These are phyloP conservation scores for Chironomus riparius DNA, from an alignment of 2,888 invertebrate species.

Conservation along the genomic window DNA sequence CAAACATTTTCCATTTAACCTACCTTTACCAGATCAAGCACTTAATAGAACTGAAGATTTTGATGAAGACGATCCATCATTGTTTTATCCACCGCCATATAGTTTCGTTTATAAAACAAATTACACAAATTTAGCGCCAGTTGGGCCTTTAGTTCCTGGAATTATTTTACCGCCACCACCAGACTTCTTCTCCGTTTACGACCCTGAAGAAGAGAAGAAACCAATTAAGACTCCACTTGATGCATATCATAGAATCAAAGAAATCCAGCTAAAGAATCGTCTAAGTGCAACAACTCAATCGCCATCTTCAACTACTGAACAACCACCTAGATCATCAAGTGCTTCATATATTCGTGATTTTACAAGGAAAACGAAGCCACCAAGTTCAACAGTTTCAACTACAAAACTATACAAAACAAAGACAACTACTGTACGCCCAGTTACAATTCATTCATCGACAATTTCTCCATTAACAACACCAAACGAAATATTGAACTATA, in stretches of 20 bases:
- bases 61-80: conserved; percentile 85
- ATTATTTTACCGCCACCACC: conserved; percentile 82
- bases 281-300: conserved; percentile 34
- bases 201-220: conserved; percentile 20
- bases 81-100: conserved; percentile 86
- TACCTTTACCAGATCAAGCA: conserved; percentile 46
- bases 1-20: conserved; percentile 27
- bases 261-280: conserved; percentile 21
- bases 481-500: not conserved
- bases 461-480: not conserved
- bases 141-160: conserved; percentile 80
- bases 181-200: conserved; percentile 55
- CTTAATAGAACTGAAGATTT: conserved; percentile 62
- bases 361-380: conserved; percentile 23
- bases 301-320: conserved; percentile 40
- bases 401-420: conserved; percentile 25
- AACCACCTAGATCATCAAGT: conserved; percentile 34
- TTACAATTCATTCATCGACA: conserved; percentile 7
- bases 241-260: conserved; percentile 12
- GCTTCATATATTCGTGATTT: conserved; percentile 38
- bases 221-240: conserved; percentile 23
- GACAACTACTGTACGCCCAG: conserved; percentile 27
- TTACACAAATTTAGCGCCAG: conserved; percentile 64
- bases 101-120: conserved; percentile 75
- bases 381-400: conserved; percentile 25